Percentiles rank a stretch among this genome's conserved stretches.
Conservation (phyloP, 2,113 vertebrate genomes). For the Motacilla alba region DNA sequence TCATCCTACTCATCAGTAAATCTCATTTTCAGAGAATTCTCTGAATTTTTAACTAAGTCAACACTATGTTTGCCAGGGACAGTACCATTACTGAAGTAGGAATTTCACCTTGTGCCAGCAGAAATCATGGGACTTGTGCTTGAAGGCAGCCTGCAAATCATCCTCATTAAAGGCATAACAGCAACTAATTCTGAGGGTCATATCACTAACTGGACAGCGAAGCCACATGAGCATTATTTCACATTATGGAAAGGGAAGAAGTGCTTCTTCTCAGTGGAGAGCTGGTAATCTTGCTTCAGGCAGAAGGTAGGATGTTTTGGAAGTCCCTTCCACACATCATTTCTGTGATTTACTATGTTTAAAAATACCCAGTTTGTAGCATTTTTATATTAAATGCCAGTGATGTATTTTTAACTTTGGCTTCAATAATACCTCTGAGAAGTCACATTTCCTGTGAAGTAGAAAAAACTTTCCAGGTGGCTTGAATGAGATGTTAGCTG, state of each 20-base stretch:
- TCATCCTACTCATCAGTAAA: conserved; percentile 29
- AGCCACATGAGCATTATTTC: neutral
- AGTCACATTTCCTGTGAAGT: neutral
- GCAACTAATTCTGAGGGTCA: neutral
- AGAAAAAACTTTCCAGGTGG: neutral
- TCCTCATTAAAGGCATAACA: neutral
- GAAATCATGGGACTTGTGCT: conserved; percentile 13
- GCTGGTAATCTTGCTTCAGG: neutral
- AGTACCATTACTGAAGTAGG: conserved; percentile 20
- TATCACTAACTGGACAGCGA: neutral
- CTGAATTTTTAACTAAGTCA: conserved; percentile 28
- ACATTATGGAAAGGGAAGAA: neutral
- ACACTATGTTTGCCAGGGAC: conserved; percentile 5
- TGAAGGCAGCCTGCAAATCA: neutral
- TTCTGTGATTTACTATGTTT: neutral
- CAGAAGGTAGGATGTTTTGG: neutral
- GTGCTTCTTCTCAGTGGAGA: neutral
- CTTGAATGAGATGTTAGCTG: neutral
- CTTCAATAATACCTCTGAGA: neutral
- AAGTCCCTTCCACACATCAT: neutral
- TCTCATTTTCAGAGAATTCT: conserved; percentile 36
- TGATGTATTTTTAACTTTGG: neutral
- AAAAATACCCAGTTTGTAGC: neutral
- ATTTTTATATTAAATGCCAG: neutral
- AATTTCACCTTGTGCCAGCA: conserved; percentile 48